These are phyloP conservation scores for Meloe dianella DNA, from an alignment of 2,888 invertebrate species.

Conservation along the genomic window DNA sequence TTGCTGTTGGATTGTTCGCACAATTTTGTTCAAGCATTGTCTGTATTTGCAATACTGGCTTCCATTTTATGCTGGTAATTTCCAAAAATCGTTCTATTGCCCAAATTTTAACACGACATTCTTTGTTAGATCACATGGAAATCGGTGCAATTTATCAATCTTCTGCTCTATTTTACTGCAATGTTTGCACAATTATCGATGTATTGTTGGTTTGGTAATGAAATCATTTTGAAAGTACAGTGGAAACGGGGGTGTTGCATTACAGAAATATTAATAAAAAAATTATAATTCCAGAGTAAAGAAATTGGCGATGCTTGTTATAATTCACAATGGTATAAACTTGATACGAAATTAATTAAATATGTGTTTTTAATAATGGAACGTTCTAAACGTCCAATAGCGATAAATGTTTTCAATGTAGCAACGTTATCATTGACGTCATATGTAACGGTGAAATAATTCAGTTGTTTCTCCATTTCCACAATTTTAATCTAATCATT, in stretches of 20 bases:
- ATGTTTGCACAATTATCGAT: slow-evolving; percentile 9
- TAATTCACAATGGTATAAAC: slow-evolving; percentile 8
- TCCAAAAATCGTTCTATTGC: too few species aligned
- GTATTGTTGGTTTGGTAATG: slow-evolving; percentile 16
- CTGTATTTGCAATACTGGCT: slow-evolving; percentile 14
- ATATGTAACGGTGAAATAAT: not conserved
- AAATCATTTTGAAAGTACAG: slow-evolving; percentile 15
- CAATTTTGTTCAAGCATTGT: slow-evolving; percentile 10
- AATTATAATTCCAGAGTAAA: too few species aligned
- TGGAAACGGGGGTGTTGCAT: too few species aligned
- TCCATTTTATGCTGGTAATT: slow-evolving; percentile 14
- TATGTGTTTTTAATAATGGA: slow-evolving; percentile 14
- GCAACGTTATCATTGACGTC: slow-evolving; percentile 9
- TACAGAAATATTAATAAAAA: too few species aligned
- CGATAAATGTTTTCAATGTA: not conserved
- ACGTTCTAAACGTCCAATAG: slow-evolving; percentile 12
- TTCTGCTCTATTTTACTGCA: slow-evolving; percentile 1
- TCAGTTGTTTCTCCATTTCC: not conserved
- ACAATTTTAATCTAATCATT: not conserved
- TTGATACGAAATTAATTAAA: slow-evolving; percentile 8
- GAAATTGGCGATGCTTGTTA: slow-evolving; percentile 10
- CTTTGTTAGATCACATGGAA: slow-evolving; percentile 8
- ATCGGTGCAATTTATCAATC: slow-evolving; percentile 8
- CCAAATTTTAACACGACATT: not conserved
- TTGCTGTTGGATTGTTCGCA: not conserved